phyloP scores from a whole-genome alignment of 2,797 vertebrate species.

The Protosalanx chinensis region DNA sequence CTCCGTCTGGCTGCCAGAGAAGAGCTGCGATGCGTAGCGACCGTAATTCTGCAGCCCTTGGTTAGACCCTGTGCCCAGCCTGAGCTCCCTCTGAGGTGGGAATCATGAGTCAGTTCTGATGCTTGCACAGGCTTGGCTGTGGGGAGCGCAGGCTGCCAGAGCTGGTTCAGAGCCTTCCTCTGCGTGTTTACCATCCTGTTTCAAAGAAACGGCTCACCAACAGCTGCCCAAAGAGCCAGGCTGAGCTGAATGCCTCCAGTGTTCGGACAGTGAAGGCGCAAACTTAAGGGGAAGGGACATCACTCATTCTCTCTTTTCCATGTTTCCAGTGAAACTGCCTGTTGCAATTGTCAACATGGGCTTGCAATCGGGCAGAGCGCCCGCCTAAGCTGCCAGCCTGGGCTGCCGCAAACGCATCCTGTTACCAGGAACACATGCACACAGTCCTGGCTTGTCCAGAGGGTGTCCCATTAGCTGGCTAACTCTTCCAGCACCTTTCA shows the following conservation, averaged over 20 bases:
- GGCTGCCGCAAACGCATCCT: slow-evolving; percentile 37
- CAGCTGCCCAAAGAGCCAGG: slow-evolving; percentile 72
- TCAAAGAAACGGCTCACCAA: slow-evolving; percentile 62
- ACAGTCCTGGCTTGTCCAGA: slow-evolving; percentile 33
- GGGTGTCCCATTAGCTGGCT: slow-evolving; percentile 45
- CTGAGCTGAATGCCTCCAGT: slow-evolving; percentile 67
- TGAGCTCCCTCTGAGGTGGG: slow-evolving; percentile 48
- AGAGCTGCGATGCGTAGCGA: slow-evolving; percentile 36
- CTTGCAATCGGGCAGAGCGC: slow-evolving; percentile 45
- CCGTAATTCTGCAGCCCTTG: slow-evolving; percentile 34
- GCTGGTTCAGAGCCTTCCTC: slow-evolving; percentile 55
- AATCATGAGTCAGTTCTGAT: slow-evolving; percentile 61
- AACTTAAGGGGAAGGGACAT: slow-evolving; percentile 61
- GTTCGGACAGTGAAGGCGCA: slow-evolving; percentile 62
- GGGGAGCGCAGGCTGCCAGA: slow-evolving; percentile 29
- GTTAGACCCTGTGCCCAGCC: slow-evolving; percentile 35
- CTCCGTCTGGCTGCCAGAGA: slow-evolving; percentile 43
- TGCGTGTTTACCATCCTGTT: slow-evolving; percentile 66
- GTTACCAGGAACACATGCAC: slow-evolving; percentile 46
- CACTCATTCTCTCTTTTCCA: slow-evolving; percentile 61
- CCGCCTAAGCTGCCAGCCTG: slow-evolving; percentile 34
- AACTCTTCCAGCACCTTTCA: slow-evolving; percentile 40
- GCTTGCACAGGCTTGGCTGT: slow-evolving; percentile 46
- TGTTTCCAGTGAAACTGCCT: slow-evolving; percentile 57
- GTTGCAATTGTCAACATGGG: slow-evolving; percentile 41